These are phyloP conservation scores for Neosalanx taihuensis DNA, from an alignment of 2,797 vertebrate species.

Conservation along the genomic window DNA sequence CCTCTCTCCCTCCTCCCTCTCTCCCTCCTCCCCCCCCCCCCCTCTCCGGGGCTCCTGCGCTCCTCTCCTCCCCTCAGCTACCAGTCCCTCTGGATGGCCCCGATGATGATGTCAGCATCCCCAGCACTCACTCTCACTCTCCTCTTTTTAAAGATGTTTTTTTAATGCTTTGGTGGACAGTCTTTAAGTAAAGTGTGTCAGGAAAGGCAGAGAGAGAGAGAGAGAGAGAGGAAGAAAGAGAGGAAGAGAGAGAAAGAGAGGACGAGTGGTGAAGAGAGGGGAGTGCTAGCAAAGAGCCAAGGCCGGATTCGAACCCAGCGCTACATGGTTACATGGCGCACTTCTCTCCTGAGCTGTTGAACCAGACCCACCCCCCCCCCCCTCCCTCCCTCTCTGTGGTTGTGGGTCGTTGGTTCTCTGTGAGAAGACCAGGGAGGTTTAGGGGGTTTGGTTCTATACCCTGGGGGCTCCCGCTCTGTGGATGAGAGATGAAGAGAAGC, in stretches of 20 bases:
- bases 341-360: conserved; percentile 9
- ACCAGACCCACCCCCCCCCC: conserved; percentile 7
- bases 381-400: conserved; percentile 15
- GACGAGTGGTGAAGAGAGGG: no score
- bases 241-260: no score
- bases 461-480: conserved; percentile 52
- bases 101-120: conserved; percentile 25
- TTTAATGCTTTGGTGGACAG: no score
- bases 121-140: conserved; percentile 15
- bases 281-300: no score
- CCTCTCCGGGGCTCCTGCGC: background rate
- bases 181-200: no score
- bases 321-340: background rate
- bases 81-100: conserved; percentile 8
- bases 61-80: background rate
- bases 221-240: no score
- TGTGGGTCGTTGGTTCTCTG: conserved; percentile 5
- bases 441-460: conserved; percentile 49
- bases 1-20: background rate
- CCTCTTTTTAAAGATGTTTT: conserved; percentile 9
- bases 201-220: no score
- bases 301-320: background rate
- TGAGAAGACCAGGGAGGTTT: conserved; percentile 38
- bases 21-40: conserved; percentile 7
- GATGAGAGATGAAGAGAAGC: conserved; percentile 36